Percentiles rank a stretch among this genome's conserved stretches.
Conservation (phyloP, 2,797 vertebrate species). For the Buphagus erythrorhynchus region DNA sequence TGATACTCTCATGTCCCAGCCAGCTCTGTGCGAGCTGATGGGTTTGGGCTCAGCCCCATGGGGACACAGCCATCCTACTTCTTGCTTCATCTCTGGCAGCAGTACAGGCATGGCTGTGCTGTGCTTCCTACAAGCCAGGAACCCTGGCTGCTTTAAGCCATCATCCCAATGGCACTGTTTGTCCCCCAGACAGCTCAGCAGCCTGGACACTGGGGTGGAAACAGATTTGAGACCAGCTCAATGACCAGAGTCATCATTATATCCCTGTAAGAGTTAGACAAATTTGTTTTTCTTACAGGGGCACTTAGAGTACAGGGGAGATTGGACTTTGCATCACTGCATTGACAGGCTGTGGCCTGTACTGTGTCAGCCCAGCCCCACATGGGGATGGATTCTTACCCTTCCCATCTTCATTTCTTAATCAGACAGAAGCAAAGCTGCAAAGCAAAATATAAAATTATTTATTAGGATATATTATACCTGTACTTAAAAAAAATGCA, state of each 20-base stretch:
- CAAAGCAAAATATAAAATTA: neutral
- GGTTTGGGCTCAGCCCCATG: neutral
- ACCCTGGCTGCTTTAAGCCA: neutral
- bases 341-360: neutral
- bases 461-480: neutral
- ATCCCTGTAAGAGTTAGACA: neutral
- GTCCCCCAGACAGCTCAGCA: neutral
- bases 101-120: neutral
- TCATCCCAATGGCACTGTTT: rapidly evolving
- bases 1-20: neutral
- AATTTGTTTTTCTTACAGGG: neutral
- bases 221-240: neutral
- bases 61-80: neutral
- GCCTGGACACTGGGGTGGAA: neutral
- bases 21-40: neutral
- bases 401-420: neutral
- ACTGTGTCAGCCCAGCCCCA: neutral
- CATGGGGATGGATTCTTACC: neutral
- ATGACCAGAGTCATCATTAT: neutral
- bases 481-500: neutral
- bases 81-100: neutral
- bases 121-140: neutral
- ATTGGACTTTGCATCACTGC: neutral
- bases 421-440: neutral
- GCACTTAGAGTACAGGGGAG: neutral